These are phyloP conservation scores for Diplolepis rosae DNA, from an alignment of 2,888 invertebrate species.

Conservation along the genomic window DNA sequence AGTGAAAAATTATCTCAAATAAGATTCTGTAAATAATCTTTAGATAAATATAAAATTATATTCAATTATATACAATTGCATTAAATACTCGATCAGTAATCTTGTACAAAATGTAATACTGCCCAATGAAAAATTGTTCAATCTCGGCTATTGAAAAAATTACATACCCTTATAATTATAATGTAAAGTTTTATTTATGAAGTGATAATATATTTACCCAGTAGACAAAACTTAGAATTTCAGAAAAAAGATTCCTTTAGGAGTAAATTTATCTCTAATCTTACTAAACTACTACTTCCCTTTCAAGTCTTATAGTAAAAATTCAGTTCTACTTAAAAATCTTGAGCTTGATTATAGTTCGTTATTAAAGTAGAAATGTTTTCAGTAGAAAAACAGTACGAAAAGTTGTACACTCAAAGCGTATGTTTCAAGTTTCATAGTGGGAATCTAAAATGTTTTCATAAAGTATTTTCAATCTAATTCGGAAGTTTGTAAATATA, in stretches of 20 bases:
- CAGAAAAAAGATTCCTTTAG: background rate
- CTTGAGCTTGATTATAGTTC: background rate
- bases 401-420: background rate
- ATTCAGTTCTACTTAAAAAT: background rate
- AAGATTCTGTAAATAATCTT: constrained; percentile 56
- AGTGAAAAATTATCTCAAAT: background rate
- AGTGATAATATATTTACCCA: background rate
- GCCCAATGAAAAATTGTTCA: constrained; percentile 38
- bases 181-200: background rate
- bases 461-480: background rate
- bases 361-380: background rate
- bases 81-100: constrained; percentile 67
- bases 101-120: constrained; percentile 65
- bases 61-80: constrained; percentile 67
- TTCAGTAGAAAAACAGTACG: background rate
- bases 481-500: background rate
- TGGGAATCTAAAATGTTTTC: background rate
- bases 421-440: background rate
- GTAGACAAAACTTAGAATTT: background rate
- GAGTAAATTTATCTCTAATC: background rate
- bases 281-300: background rate
- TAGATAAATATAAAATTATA: constrained; percentile 64
- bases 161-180: background rate
- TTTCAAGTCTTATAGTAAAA: background rate
- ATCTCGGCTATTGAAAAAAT: background rate